Percentiles rank a stretch among this genome's conserved stretches.
Evolutionary conservation across 2,797 vertebrate species (phyloP).

Genomic region (Lepilemur ruficaudatus): DNA sequence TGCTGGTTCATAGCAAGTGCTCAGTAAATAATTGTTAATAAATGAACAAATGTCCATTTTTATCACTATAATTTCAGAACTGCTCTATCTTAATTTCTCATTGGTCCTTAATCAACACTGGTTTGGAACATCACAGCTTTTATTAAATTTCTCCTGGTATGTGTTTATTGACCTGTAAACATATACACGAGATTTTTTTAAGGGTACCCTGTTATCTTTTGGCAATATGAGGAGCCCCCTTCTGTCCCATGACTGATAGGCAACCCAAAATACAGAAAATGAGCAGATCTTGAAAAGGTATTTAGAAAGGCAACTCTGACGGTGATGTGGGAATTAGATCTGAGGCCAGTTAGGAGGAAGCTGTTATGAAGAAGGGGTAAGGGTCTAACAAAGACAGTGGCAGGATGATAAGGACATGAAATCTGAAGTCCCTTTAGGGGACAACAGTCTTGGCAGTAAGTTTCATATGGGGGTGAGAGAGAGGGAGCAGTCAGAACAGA

Average conservation of each 20-base stretch:
- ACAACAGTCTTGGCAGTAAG: background rate
- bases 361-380: background rate
- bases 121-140: background rate
- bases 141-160: background rate
- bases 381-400: background rate
- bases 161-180: background rate
- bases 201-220: background rate
- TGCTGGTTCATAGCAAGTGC: background rate
- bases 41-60: background rate
- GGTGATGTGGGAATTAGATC: background rate
- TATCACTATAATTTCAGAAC: background rate
- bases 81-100: background rate
- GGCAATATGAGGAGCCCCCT: background rate
- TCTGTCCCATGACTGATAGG: background rate
- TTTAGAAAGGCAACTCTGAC: background rate
- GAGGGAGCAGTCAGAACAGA: background rate
- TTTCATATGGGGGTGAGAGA: background rate
- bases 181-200: background rate
- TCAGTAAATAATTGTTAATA: background rate
- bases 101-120: background rate
- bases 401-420: background rate
- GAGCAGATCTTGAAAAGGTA: background rate
- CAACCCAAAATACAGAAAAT: background rate
- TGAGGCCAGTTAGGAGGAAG: background rate
- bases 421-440: background rate